These are phyloP conservation scores for Rhincodon typus DNA, from an alignment of 2,797 vertebrate species.

Conservation along the genomic window DNA sequence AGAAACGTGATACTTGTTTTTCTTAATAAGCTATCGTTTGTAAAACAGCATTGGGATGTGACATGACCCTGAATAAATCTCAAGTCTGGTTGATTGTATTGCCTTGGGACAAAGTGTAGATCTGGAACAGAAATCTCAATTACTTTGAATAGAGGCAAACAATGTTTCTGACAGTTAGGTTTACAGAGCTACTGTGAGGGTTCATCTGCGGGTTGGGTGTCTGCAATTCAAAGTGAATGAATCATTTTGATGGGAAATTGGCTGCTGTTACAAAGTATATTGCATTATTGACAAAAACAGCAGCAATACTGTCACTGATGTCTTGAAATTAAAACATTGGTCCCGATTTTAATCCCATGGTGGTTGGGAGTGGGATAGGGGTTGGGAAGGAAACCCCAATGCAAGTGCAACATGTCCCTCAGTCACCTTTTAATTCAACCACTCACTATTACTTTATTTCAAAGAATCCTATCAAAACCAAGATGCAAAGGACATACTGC, in stretches of 20 bases:
- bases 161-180: neutral
- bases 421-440: neutral
- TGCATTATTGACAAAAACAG: neutral
- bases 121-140: neutral
- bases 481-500: no score
- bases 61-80: neutral
- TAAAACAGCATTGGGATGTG: neutral
- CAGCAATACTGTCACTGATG: neutral
- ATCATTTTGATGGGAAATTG: neutral
- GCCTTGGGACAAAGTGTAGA: neutral
- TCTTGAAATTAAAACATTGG: neutral
- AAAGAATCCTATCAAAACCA: no score
- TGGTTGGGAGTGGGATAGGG: neutral
- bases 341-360: neutral
- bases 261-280: neutral
- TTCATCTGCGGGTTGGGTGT: neutral
- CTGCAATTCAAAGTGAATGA: neutral
- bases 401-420: neutral
- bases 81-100: neutral
- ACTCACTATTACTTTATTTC: neutral
- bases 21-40: neutral
- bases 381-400: neutral
- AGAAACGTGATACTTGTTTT: constrained; percentile 13
- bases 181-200: neutral
- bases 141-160: neutral